phyloP scores from a whole-genome alignment of 1,140 invertebrate species.

The Drosophila tristis region DNA sequence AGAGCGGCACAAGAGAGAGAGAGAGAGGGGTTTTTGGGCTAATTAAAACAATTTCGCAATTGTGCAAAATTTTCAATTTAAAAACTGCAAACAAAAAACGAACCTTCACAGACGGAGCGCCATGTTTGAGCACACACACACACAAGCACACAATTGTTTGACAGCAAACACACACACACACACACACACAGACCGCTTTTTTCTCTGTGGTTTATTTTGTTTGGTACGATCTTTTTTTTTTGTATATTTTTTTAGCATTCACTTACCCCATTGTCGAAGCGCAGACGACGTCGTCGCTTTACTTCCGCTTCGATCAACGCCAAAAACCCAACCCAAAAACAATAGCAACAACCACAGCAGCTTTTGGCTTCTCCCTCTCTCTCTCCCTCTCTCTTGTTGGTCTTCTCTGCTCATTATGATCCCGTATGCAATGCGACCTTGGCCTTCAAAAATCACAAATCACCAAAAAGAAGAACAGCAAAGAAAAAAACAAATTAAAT shows the following conservation, averaged over 20 bases:
- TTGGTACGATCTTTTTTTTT: conserved; percentile 38
- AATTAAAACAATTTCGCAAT: conserved; percentile 75
- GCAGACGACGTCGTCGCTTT: conserved; percentile 69
- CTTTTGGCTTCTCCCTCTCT: conserved; percentile 30
- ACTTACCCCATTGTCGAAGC: conserved; percentile 72
- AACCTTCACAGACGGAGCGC: conserved; percentile 57
- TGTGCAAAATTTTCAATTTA: conserved; percentile 64
- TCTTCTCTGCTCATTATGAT: conserved; percentile 40
- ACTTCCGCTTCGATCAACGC: conserved; percentile 68
- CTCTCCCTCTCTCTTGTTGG: conserved; percentile 12
- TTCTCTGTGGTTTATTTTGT: conserved; percentile 10
- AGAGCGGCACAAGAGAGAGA: background rate
- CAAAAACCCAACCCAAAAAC: conserved; percentile 8
- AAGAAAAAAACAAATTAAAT: conserved; percentile 16
- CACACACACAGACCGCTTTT: background rate
- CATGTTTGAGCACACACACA: conserved; percentile 37
- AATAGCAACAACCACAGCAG: conserved; percentile 6
- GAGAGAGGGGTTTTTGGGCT: conserved; percentile 23
- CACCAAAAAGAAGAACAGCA: background rate
- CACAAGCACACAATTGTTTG: conserved; percentile 44
- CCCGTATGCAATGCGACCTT: conserved; percentile 57
- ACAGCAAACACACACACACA: conserved; percentile 42
- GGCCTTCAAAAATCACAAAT: conserved; percentile 41
- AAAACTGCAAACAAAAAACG: conserved; percentile 19
- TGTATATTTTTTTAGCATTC: conserved; percentile 45